Percentiles rank a stretch among this genome's conserved stretches.
phyloP scores from a whole-genome alignment of 2,113 vertebrate genomes.

The Chamaea fasciata region DNA sequence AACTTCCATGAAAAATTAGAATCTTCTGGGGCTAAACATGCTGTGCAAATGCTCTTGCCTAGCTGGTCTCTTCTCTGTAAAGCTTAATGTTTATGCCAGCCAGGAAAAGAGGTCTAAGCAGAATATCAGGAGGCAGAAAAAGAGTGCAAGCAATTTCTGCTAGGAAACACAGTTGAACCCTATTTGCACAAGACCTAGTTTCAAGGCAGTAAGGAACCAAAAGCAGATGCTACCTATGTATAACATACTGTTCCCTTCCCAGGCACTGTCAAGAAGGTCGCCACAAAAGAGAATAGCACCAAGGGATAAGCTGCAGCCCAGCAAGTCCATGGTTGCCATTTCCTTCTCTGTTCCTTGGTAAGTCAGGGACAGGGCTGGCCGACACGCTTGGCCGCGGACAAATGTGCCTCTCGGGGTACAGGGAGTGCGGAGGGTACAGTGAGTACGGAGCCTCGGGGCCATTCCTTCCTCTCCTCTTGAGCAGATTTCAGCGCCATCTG shows the following conservation, averaged over 20 bases:
- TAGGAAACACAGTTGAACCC: not conserved
- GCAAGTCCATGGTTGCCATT: not conserved
- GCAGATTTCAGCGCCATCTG: constrained; percentile 50
- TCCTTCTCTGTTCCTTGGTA: not conserved
- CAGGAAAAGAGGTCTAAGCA: not conserved
- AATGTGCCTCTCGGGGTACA: constrained; percentile 4
- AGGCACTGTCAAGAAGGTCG: not conserved
- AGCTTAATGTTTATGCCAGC: not conserved
- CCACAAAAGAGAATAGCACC: not conserved
- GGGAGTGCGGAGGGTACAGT: not conserved
- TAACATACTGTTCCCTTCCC: not conserved
- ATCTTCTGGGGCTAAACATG: not conserved
- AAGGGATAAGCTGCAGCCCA: not conserved
- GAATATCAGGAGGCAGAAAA: not conserved
- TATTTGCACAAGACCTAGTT: not conserved
- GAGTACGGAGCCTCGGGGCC: constrained; percentile 7
- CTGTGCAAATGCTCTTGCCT: not conserved
- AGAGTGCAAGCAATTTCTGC: not conserved
- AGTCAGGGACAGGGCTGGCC: not conserved
- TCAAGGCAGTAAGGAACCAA: not conserved
- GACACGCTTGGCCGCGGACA: not conserved
- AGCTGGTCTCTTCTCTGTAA: not conserved
- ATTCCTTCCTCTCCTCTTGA: constrained; percentile 33
- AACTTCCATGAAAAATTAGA: not conserved
- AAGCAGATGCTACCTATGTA: not conserved